A percentile compares a stretch with the other conserved stretches of the same genome.
Evolutionary conservation across 2,888 invertebrate species (phyloP).

Genomic region (Physocephala rufipes): DNA sequence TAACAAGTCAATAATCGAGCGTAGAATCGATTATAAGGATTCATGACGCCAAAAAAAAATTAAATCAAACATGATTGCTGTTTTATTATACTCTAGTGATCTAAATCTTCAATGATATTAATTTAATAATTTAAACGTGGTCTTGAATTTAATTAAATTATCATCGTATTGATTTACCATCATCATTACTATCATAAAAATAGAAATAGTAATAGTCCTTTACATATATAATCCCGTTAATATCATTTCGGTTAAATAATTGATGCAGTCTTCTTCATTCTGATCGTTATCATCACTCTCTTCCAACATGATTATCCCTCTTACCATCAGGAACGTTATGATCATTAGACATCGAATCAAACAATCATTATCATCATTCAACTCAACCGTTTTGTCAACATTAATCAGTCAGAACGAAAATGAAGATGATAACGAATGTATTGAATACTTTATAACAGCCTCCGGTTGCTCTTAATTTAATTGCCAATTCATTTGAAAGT

Average conservation of each 20-base stretch:
- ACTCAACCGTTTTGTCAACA: conserved; percentile 19
- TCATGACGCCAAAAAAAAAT: too few relatives aligned
- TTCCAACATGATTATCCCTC: not conserved
- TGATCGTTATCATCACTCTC: not conserved
- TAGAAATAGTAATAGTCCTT: too few relatives aligned
- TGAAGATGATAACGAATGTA: too few relatives aligned
- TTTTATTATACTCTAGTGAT: too few relatives aligned
- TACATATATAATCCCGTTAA: not conserved
- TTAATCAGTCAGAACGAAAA: conserved; percentile 36
- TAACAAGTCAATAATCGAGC: too few relatives aligned
- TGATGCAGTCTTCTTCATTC: not conserved
- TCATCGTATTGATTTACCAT: not conserved
- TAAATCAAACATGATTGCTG: too few relatives aligned
- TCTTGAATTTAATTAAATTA: not conserved
- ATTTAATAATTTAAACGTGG: not conserved
- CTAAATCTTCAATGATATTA: too few relatives aligned
- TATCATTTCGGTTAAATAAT: not conserved
- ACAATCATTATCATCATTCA: conserved; percentile 36
- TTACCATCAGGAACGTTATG: conserved; percentile 30
- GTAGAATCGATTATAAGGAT: too few relatives aligned
- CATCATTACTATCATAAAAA: not conserved
- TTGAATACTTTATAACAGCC: conserved; percentile 48
- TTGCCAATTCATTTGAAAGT: conserved; percentile 58
- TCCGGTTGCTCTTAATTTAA: conserved; percentile 66
- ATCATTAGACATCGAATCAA: too few relatives aligned